Percentiles rank a stretch among this genome's conserved stretches.
Conservation (phyloP, 1,140 invertebrate genomes). For the Antheraea pernyi region DNA sequence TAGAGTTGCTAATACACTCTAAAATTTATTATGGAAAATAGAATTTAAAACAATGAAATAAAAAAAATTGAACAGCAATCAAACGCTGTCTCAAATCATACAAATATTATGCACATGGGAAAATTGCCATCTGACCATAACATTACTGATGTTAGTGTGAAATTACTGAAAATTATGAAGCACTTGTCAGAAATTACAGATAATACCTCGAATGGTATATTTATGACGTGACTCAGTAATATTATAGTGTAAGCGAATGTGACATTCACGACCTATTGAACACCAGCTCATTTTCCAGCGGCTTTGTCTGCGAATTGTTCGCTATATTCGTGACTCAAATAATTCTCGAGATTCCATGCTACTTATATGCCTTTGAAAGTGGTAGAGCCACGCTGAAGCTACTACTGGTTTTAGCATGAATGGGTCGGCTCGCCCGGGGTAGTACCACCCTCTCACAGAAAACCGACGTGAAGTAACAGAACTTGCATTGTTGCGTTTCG, state of each 20-base stretch:
- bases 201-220: background rate
- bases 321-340: too few species aligned
- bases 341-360: too few species aligned
- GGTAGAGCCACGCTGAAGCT: too few species aligned
- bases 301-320: too few species aligned
- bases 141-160: constrained; percentile 18
- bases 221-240: background rate
- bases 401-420: too few species aligned
- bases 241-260: background rate
- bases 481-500: too few species aligned
- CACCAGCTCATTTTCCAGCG: too few species aligned
- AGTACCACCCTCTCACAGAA: too few species aligned
- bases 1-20: too few species aligned
- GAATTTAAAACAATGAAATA: background rate
- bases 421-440: too few species aligned
- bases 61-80: background rate
- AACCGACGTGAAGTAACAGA: too few species aligned
- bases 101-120: constrained; percentile 14
- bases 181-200: background rate
- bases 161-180: constrained; percentile 17
- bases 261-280: background rate
- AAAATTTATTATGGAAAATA: background rate
- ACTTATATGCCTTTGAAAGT: too few species aligned
- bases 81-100: constrained; percentile 5
- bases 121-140: constrained; percentile 11